Percentiles rank a stretch among this genome's conserved stretches.
These are phyloP conservation scores for Caranx ignobilis DNA, from an alignment of 2,113 vertebrate genomes.

Conservation along the genomic window DNA sequence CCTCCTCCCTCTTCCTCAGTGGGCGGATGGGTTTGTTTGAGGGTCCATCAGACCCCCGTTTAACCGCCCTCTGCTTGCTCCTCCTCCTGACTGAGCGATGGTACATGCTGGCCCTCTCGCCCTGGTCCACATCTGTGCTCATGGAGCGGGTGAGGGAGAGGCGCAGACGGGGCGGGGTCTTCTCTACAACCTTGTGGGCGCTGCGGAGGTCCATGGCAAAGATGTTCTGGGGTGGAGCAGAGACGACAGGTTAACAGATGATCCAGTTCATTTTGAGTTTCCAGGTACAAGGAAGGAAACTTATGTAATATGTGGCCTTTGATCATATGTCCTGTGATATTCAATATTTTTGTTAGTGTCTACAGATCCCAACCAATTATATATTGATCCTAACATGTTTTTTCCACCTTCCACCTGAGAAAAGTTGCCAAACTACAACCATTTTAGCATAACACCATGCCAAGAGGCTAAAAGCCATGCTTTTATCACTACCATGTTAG, in stretches of 20 bases:
- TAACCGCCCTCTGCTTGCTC: slow-evolving; percentile 60
- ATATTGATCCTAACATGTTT: neutral
- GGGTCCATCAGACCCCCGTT: slow-evolving; percentile 6
- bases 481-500: too few relatives aligned
- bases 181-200: slow-evolving; percentile 88
- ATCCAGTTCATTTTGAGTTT: neutral
- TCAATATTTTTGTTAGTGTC: neutral
- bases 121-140: slow-evolving; percentile 78
- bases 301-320: neutral
- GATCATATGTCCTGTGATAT: neutral
- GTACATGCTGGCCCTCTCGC: slow-evolving; percentile 70
- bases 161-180: slow-evolving; percentile 81
- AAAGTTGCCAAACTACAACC: too few relatives aligned
- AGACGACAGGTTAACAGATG: neutral
- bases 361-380: neutral
- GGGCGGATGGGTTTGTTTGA: slow-evolving; percentile 32
- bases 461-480: too few relatives aligned
- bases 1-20: slow-evolving; percentile 50
- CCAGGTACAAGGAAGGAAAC: neutral
- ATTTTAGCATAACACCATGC: too few relatives aligned
- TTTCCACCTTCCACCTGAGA: too few relatives aligned
- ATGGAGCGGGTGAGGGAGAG: slow-evolving; percentile 85
- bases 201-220: slow-evolving; percentile 98
- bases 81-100: slow-evolving; percentile 73
- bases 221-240: slow-evolving; percentile 84